Percentiles rank a stretch among this genome's conserved stretches.
phyloP scores from a whole-genome alignment of 2,888 invertebrate species.

The Rhamphomyia laevipes region DNA sequence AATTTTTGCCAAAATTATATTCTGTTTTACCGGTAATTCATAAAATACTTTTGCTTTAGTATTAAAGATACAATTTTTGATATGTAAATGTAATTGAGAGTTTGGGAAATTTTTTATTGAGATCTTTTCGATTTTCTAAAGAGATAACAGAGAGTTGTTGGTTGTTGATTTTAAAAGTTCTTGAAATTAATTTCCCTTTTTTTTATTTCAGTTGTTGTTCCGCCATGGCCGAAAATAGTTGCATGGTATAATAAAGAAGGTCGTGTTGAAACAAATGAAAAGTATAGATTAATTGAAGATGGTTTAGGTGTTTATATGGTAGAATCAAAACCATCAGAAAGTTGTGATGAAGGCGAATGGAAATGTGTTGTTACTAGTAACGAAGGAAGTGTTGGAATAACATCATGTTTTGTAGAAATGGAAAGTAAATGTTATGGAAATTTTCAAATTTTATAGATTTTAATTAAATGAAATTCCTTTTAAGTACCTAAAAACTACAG shows the following conservation, averaged over 20 bases:
- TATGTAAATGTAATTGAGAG: background rate
- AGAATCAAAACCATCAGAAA: constrained; percentile 62
- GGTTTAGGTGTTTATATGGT: constrained; percentile 72
- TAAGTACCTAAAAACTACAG: constrained; percentile 84
- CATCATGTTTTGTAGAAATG: constrained; percentile 63
- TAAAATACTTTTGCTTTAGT: too few relatives aligned
- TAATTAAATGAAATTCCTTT: constrained; percentile 19
- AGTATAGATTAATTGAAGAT: constrained; percentile 66
- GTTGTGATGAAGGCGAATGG: constrained; percentile 79
- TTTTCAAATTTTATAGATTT: background rate
- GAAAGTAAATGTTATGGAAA: constrained; percentile 47
- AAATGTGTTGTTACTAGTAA: constrained; percentile 74
- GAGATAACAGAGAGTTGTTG: background rate
- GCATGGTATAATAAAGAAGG: constrained; percentile 81
- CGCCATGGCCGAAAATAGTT: constrained; percentile 73
- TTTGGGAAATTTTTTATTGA: too few relatives aligned
- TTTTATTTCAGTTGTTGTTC: constrained; percentile 53
- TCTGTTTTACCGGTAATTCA: too few relatives aligned
- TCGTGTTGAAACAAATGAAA: constrained; percentile 54
- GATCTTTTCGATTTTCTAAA: background rate
- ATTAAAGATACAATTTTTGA: too few relatives aligned
- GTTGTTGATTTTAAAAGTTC: background rate
- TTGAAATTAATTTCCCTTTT: background rate
- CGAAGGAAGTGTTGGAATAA: constrained; percentile 63
- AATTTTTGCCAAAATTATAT: too few relatives aligned